Evolutionary conservation across 2,113 vertebrate genomes (phyloP).

Genomic region (Chloebia gouldiae): DNA sequence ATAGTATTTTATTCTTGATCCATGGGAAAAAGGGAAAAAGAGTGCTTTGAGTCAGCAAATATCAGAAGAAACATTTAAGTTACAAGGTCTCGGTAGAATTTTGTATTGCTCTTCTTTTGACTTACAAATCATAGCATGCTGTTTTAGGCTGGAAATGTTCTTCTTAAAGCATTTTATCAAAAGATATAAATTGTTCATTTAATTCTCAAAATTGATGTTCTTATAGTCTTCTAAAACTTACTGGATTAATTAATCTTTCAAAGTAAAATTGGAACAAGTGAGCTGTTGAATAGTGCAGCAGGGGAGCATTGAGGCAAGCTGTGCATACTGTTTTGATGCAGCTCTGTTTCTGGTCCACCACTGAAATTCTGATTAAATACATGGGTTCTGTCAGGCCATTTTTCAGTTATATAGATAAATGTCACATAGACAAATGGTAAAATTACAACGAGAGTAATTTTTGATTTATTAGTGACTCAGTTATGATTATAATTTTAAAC

Average conservation of each 20-base stretch:
- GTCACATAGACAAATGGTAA: not conserved
- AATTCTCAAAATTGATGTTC: not conserved
- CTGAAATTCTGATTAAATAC: not conserved
- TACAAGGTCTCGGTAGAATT: not conserved
- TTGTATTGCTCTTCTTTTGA: not conserved
- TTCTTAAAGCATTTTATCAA: not conserved
- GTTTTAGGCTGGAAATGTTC: not conserved
- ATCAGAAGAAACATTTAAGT: not conserved
- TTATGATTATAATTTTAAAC: not conserved
- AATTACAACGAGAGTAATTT: not conserved
- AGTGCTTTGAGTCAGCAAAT: not conserved
- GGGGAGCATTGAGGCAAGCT: not conserved
- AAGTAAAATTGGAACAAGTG: not conserved
- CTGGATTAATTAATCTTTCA: not conserved
- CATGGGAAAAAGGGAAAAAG: not conserved
- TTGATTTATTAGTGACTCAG: not conserved
- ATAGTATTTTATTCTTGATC: not conserved
- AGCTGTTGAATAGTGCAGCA: not conserved
- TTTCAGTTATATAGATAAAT: not conserved
- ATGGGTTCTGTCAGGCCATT: not conserved
- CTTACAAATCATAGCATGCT: not conserved
- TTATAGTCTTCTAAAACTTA: not conserved
- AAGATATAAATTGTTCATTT: not conserved
- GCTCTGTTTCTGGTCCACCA: not conserved
- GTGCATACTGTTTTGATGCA: not conserved